phyloP scores from a whole-genome alignment of 37 sponge, comb jelly and placozoan genomes.

The Haliclona indistincta region DNA sequence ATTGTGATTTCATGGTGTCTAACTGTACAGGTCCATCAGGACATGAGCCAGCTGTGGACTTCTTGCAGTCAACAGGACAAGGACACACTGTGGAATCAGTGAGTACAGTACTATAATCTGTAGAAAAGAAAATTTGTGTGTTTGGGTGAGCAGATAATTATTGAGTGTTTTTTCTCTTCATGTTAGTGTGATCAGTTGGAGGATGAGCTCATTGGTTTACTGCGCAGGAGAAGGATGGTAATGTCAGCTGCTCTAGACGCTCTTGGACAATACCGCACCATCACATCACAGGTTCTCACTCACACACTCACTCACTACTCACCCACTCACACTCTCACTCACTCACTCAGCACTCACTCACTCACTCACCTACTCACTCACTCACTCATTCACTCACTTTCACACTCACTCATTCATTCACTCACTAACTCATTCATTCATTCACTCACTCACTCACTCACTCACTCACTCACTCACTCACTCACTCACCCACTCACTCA shows the following conservation, averaged over 20 bases:
- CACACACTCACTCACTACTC: background rate
- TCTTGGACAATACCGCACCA: conserved; percentile 61
- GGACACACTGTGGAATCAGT: conserved; percentile 71
- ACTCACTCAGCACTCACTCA: too few species aligned
- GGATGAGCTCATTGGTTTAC: conserved; percentile 60
- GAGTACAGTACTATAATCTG: conserved; percentile 12
- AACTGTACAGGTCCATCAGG: conserved; percentile 50
- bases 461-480: too few species aligned
- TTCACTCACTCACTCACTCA: too few species aligned
- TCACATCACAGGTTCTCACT: conserved; percentile 59
- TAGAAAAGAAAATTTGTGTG: background rate
- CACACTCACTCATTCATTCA: too few species aligned
- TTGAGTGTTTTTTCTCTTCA: background rate
- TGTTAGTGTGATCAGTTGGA: conserved; percentile 74
- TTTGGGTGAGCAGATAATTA: background rate
- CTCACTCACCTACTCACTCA: too few species aligned
- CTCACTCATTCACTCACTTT: too few species aligned
- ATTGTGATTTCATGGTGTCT: background rate
- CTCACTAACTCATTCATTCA: too few species aligned
- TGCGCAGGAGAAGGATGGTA: conserved; percentile 52
- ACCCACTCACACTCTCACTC: too few species aligned
- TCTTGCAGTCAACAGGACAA: conserved; percentile 60
- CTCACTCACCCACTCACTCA: too few species aligned
- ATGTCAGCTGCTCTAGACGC: conserved; percentile 67
- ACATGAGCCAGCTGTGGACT: conserved; percentile 76